Evolutionary conservation across 2,888 invertebrate genomes (phyloP).

Genomic region (Eucera pruinosa): DNA sequence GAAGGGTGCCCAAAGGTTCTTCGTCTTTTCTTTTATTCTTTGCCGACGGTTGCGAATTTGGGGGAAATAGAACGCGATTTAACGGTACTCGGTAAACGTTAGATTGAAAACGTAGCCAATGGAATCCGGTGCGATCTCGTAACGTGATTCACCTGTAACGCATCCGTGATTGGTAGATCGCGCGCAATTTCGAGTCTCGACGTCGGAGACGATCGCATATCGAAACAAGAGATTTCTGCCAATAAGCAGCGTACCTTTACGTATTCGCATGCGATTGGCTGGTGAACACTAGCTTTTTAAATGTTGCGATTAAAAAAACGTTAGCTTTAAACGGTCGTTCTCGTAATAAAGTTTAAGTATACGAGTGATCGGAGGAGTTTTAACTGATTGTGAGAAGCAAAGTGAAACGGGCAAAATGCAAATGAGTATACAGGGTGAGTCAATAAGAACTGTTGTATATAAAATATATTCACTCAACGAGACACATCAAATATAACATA

Average conservation of each 20-base stretch:
- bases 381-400: too few relatives aligned
- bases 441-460: too few relatives aligned
- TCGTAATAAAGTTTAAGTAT: too few relatives aligned
- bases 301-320: background rate
- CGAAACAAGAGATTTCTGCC: constrained; percentile 5
- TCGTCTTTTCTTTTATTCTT: background rate
- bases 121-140: background rate
- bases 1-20: background rate
- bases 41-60: too few relatives aligned
- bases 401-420: too few relatives aligned
- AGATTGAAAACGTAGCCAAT: background rate
- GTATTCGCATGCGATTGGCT: constrained; percentile 24
- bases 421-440: too few relatives aligned
- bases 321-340: too few relatives aligned
- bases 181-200: background rate
- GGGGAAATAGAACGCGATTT: background rate
- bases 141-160: background rate
- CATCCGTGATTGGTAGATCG: background rate
- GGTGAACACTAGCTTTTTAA: background rate
- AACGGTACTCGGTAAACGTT: background rate
- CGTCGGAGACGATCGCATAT: background rate
- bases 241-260: background rate
- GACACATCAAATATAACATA: too few relatives aligned
- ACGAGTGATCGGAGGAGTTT: too few relatives aligned
- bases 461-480: too few relatives aligned